phyloP scores from a whole-genome alignment of 2,797 vertebrate genomes.

The Sebastes goodei region DNA sequence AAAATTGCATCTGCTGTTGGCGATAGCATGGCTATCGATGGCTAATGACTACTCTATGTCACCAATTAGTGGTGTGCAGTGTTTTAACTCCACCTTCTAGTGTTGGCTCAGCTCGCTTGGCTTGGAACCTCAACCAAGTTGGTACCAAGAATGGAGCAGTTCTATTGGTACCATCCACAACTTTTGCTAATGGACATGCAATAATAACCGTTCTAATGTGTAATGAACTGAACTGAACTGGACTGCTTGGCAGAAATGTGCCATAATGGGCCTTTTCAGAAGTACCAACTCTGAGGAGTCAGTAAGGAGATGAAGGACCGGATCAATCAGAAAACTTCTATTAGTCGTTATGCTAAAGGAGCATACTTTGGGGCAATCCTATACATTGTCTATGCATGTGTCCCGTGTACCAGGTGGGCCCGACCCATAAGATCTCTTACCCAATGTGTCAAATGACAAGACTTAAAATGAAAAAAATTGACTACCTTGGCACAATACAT shows the following conservation, averaged over 20 bases:
- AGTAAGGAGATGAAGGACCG: not conserved
- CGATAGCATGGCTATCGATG: too few relatives aligned
- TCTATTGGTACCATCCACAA: too few relatives aligned
- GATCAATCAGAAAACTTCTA: not conserved
- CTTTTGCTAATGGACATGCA: fast-evolving
- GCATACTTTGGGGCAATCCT: not conserved
- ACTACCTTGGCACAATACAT: not conserved
- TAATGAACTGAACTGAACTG: too few relatives aligned
- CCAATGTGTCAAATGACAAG: not conserved
- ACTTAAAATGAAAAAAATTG: not conserved
- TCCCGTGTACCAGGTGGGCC: not conserved
- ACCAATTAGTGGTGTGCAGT: fast-evolving
- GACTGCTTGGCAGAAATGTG: too few relatives aligned
- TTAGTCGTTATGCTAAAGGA: not conserved
- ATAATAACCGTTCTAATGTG: too few relatives aligned
- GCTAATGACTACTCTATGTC: too few relatives aligned
- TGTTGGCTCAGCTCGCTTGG: too few relatives aligned
- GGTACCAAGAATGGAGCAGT: too few relatives aligned
- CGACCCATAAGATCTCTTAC: too few relatives aligned
- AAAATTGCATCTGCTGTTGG: too few relatives aligned
- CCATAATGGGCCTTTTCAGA: not conserved
- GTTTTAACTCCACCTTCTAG: too few relatives aligned
- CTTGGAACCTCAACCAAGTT: fast-evolving
- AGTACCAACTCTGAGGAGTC: not conserved
- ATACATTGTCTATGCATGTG: not conserved